Conservation (phyloP, 1,140 invertebrate species). For the Drosophila erecta region DNA sequence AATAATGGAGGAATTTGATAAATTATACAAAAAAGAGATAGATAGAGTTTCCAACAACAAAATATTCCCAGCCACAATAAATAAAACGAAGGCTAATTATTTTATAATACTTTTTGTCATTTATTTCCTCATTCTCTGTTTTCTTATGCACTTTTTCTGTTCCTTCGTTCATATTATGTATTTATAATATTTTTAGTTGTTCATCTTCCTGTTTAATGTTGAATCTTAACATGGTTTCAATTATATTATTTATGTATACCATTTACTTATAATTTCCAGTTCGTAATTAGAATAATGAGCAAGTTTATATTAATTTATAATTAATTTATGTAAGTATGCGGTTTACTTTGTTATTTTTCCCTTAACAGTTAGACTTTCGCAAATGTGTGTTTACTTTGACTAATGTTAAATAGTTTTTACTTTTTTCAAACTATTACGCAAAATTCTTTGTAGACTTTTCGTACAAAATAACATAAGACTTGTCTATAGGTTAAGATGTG, state of each 20-base stretch:
- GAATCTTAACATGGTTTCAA: constrained; percentile 59
- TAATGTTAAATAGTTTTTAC: constrained; percentile 48
- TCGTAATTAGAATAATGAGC: constrained; percentile 78
- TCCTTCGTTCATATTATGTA: constrained; percentile 55
- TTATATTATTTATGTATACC: constrained; percentile 73
- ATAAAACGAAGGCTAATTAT: not conserved
- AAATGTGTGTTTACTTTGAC: constrained; percentile 31
- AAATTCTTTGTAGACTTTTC: constrained; percentile 70
- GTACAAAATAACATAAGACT: constrained; percentile 67
- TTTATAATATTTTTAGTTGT: constrained; percentile 67
- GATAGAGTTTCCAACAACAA: not conserved
- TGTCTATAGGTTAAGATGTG: constrained; percentile 30
- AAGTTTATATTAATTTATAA: constrained; percentile 77
- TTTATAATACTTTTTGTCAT: constrained; percentile 68
- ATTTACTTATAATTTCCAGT: constrained; percentile 64
- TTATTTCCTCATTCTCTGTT: constrained; percentile 51
- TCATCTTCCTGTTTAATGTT: constrained; percentile 61
- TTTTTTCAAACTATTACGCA: constrained; percentile 58
- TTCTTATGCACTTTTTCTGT: constrained; percentile 26
- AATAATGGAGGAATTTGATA: too few relatives aligned
- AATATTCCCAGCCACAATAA: not conserved
- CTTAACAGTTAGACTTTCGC: constrained; percentile 64
- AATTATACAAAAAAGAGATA: too few relatives aligned
- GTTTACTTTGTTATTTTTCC: constrained; percentile 21
- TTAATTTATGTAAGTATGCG: constrained; percentile 69